A percentile compares a stretch with the other conserved stretches of the same genome.
Evolutionary conservation across 2,113 vertebrate species (phyloP).

Genomic region (Probosciger aterrimus): DNA sequence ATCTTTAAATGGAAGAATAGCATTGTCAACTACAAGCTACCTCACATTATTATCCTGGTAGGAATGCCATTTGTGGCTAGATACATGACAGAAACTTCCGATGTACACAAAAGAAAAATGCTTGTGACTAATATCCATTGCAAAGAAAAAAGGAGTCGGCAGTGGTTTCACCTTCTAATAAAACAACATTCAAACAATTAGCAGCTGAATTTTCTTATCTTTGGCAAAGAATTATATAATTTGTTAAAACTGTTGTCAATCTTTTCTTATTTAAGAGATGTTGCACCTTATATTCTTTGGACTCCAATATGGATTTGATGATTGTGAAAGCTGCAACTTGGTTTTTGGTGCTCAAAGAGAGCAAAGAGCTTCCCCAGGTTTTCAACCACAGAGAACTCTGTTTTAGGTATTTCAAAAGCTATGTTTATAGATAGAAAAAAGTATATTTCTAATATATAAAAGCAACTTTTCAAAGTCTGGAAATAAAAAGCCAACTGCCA

Average conservation of each 20-base stretch:
- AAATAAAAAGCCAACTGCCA: not conserved
- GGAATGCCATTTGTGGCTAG: not conserved
- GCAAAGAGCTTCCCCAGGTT: not conserved
- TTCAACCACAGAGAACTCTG: not conserved
- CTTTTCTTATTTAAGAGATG: not conserved
- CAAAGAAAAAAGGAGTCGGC: not conserved
- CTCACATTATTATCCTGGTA: not conserved
- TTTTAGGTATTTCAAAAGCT: not conserved
- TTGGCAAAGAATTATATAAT: not conserved
- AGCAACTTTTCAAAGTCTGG: conserved; percentile 22
- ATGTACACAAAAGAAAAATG: not conserved
- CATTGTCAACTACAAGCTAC: not conserved
- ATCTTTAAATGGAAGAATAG: not conserved
- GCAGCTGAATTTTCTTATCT: not conserved
- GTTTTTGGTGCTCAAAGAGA: not conserved
- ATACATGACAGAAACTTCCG: not conserved
- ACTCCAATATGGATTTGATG: not conserved
- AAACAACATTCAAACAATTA: not conserved
- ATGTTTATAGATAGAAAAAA: not conserved
- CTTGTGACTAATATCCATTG: not conserved
- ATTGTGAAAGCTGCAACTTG: not conserved
- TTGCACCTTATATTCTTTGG: not conserved
- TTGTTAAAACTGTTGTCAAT: not conserved
- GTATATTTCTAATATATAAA: not conserved
- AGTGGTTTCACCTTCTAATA: not conserved